Evolutionary conservation across 2,113 vertebrate genomes (phyloP).

Genomic region (Eulemur macaco): DNA sequence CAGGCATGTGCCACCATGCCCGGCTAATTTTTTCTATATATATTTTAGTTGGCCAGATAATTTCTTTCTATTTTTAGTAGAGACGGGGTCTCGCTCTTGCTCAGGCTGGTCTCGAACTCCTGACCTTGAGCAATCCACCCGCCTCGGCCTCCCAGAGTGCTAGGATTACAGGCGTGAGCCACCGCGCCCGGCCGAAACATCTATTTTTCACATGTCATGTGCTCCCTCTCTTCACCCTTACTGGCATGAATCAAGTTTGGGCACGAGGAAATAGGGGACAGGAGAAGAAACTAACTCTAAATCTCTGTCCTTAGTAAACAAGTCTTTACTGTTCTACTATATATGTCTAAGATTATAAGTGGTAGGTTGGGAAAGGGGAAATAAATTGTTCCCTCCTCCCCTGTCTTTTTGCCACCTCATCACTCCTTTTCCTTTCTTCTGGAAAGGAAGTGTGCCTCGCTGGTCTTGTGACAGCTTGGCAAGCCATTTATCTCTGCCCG

Average conservation of each 20-base stretch:
- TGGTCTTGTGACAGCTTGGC: neutral
- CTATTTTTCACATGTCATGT: slow-evolving; percentile 17
- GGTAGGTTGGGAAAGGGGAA: neutral
- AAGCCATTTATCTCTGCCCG: neutral
- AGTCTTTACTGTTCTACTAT: neutral
- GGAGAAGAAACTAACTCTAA: neutral
- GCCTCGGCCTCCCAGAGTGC: too few relatives aligned
- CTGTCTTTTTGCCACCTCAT: neutral
- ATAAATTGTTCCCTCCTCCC: neutral
- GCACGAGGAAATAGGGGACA: neutral
- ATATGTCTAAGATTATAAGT: neutral
- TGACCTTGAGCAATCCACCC: too few relatives aligned
- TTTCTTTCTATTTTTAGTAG: too few relatives aligned
- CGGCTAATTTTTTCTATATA: too few relatives aligned
- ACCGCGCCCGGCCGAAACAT: neutral
- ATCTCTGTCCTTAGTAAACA: neutral
- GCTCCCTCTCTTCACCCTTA: neutral
- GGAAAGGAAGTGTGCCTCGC: neutral
- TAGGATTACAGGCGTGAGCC: too few relatives aligned
- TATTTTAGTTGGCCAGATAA: too few relatives aligned
- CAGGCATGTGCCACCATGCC: too few relatives aligned
- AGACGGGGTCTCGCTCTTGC: too few relatives aligned
- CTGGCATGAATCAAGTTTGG: neutral
- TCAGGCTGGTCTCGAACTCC: too few relatives aligned
- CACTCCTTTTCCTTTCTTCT: neutral